A percentile compares a stretch with the other conserved stretches of the same genome.
These are phyloP conservation scores for Gallinago jamesoni DNA, from an alignment of 2,113 vertebrate genomes.

Conservation along the genomic window DNA sequence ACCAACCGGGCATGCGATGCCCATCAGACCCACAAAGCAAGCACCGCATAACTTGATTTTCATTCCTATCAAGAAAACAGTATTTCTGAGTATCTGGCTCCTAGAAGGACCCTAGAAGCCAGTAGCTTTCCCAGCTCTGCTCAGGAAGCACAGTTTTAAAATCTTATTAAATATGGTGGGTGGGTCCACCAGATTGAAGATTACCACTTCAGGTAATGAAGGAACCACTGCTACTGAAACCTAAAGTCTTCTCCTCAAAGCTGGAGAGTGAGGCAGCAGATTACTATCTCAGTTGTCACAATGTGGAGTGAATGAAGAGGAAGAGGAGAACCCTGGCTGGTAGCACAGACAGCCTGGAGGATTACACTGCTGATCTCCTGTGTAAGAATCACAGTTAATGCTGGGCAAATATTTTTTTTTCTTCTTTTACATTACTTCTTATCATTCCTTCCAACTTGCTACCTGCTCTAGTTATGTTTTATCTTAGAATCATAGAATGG, in stretches of 20 bases:
- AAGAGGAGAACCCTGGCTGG: not conserved
- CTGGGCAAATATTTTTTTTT: not conserved
- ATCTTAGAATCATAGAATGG: no score
- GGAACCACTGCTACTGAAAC: not conserved
- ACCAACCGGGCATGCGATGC: fast-evolving
- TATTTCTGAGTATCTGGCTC: not conserved
- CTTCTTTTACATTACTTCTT: not conserved
- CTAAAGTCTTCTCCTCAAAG: not conserved
- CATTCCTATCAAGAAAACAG: not conserved
- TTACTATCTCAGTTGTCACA: not conserved
- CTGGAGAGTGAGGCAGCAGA: not conserved
- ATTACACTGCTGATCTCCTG: not conserved
- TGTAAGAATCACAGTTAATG: not conserved
- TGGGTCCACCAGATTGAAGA: not conserved
- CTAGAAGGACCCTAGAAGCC: not conserved
- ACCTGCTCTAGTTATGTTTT: not conserved
- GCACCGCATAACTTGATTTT: not conserved
- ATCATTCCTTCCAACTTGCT: not conserved
- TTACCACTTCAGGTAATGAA: not conserved
- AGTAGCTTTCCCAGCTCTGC: not conserved
- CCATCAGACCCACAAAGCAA: not conserved
- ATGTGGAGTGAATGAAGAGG: not conserved
- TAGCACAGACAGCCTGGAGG: not conserved
- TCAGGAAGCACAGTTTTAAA: not conserved
- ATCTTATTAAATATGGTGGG: not conserved